Evolutionary conservation across 1,140 invertebrate species (phyloP).

Genomic region (Tyrophagus putrescentiae): DNA sequence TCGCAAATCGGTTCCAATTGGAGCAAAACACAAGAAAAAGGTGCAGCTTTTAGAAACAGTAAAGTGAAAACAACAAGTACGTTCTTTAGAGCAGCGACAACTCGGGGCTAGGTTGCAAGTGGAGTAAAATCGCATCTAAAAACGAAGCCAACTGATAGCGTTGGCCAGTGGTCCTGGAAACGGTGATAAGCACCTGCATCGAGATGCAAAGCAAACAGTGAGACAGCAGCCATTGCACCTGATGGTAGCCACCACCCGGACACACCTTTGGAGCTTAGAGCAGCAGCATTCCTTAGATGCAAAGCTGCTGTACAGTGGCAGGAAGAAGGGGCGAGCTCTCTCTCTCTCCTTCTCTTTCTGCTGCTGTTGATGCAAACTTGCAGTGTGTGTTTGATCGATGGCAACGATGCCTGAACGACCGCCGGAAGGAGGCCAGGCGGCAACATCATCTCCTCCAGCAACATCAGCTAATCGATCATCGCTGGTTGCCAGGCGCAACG

Average conservation of each 20-base stretch:
- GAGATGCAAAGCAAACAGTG: background rate
- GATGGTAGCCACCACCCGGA: background rate
- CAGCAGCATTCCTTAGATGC: constrained; percentile 5
- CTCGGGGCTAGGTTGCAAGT: background rate
- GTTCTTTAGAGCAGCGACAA: background rate
- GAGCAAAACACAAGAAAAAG: background rate
- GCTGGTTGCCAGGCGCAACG: too few species aligned
- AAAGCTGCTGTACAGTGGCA: too few species aligned
- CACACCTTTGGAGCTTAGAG: background rate
- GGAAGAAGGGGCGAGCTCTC: too few species aligned
- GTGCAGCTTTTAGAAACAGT: too few species aligned
- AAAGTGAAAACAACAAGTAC: constrained; percentile 9
- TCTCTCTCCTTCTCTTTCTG: too few species aligned
- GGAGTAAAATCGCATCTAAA: background rate
- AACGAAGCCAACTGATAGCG: too few species aligned
- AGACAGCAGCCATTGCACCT: constrained; percentile 5
- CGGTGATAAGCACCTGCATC: background rate
- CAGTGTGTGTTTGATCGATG: too few species aligned
- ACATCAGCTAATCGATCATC: too few species aligned
- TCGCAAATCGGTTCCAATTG: background rate
- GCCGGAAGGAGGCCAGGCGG: too few species aligned
- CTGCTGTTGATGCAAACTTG: too few species aligned
- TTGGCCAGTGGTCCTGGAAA: background rate
- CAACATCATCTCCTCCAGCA: too few species aligned
- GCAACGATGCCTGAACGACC: too few species aligned